Evolutionary conservation across 2,888 invertebrate genomes (phyloP).

Genomic region (Phasia obesa): DNA sequence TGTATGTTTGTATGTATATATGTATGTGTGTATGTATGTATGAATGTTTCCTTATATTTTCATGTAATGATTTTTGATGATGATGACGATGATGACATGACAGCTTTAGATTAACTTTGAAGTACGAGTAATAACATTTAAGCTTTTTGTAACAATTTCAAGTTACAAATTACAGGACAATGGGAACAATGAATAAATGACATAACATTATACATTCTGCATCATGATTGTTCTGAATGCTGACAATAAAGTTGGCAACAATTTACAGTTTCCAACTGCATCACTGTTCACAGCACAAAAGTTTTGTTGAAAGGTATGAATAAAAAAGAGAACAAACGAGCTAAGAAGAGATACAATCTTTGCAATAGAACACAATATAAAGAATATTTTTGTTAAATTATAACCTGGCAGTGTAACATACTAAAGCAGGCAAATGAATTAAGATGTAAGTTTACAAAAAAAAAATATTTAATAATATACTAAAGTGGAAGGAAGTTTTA

Average conservation of each 20-base stretch:
- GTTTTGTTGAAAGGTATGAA: conserved; percentile 9
- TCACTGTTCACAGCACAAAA: conserved; percentile 37
- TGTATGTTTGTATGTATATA: too few relatives aligned
- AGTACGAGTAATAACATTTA: conserved; percentile 61
- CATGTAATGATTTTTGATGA: conserved; percentile 53
- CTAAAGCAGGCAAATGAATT: conserved; percentile 20
- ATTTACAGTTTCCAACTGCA: conserved; percentile 54
- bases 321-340: background rate
- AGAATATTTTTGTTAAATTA: conserved; percentile 24
- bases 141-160: conserved; percentile 65
- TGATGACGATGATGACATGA: conserved; percentile 56
- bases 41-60: conserved; percentile 36
- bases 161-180: conserved; percentile 67
- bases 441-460: background rate
- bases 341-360: conserved; percentile 19
- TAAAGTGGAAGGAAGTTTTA: background rate
- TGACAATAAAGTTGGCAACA: conserved; percentile 64
- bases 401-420: conserved; percentile 5
- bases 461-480: background rate
- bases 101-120: conserved; percentile 66
- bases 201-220: conserved; percentile 56
- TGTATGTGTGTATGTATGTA: too few relatives aligned
- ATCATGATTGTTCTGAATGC: conserved; percentile 54
- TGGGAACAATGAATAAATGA: conserved; percentile 66
- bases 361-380: conserved; percentile 31